Base-by-base conservation (phyloP, 2,113 vertebrate genomes). In the Gorsachius goisagi region DNA sequence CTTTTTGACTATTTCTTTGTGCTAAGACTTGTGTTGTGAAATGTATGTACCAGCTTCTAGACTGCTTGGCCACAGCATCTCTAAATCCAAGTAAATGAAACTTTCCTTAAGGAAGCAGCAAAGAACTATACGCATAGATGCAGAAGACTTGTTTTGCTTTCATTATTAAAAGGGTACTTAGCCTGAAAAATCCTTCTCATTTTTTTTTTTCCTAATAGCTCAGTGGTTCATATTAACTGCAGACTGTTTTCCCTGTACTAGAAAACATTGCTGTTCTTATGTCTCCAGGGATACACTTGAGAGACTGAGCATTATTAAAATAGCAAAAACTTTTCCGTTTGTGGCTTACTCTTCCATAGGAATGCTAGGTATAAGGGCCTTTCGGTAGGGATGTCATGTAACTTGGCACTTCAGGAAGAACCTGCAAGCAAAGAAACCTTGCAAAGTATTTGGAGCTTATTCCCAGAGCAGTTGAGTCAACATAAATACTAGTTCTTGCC, bases 101-200 rank as follows among this genome's bases (percentile, higher is more conserved):
- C 87, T 86, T 88, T 87, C 67, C 30, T 55, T 94, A 78, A 89
- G 73, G 73, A 91, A 91, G 55, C 76, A 80, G 49, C 35, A 20
- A 76, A 84, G 55, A 92, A 39, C 73, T 88, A 17, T 82, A 9
- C 39, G 67, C 58, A 32, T 82, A 87, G 33, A 41, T 72, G 45
- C 24, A 80, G 88, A 88, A 77, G 78, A 69, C 86, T 94, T 89
- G 35, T 55, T 96, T 92, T 9, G 0, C 67, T 91, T 93, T 74
- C 59, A 63, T 95, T 95, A 92, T 94, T 94, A 92, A 91, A 95
- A 82, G 69, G 37, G 59, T 93, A 89, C 74, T 95, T 94, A 85
- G 80, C n/a, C 74, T 73, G 74, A 87, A 80, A 90, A 87, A 76
- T 74, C n/a, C 22, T 50, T 78, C n/a, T 63, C 18, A 17, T 82